Conservation (phyloP, 2,888 invertebrate species). For the Encarsia formosa region DNA sequence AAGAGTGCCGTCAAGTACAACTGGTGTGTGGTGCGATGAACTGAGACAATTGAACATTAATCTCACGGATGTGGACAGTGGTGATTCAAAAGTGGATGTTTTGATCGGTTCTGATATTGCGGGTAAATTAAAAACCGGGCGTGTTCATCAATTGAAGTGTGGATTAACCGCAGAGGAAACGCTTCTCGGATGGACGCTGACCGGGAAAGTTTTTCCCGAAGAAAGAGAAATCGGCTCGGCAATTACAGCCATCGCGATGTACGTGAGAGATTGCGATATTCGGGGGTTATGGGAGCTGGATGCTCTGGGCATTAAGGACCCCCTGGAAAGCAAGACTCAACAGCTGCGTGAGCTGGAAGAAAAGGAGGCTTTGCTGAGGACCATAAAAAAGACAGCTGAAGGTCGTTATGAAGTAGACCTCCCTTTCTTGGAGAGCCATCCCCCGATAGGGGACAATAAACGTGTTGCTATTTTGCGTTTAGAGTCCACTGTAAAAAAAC, state of each 20-base stretch:
- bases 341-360: background rate
- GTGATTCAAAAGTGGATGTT: no score
- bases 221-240: background rate
- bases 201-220: no score
- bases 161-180: no score
- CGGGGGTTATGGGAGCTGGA: background rate
- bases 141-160: no score
- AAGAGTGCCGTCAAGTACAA: no score
- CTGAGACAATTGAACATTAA: no score
- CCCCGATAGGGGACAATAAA: constrained; percentile 31
- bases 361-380: background rate
- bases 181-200: no score
- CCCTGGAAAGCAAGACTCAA: background rate
- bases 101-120: no score
- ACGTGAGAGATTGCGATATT: background rate
- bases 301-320: background rate
- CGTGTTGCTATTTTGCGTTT: background rate
- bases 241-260: background rate
- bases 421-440: constrained; percentile 39
- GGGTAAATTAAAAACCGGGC: no score
- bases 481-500: no score
- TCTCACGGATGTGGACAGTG: no score
- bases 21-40: no score
- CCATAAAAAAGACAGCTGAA: background rate
- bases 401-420: constrained; percentile 38